phyloP scores from a whole-genome alignment of 2,888 invertebrate genomes.

The Lacanobia oleracea region DNA sequence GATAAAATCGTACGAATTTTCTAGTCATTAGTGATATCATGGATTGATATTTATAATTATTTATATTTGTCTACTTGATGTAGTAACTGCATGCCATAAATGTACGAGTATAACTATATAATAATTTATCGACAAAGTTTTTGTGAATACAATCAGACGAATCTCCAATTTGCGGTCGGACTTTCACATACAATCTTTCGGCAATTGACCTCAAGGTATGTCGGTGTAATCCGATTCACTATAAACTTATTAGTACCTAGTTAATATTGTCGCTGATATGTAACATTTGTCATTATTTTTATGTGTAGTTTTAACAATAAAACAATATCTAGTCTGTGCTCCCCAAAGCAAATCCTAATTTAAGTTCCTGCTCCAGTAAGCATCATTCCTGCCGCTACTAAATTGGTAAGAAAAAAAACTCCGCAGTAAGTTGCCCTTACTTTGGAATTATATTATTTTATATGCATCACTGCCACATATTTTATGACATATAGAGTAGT shows the following conservation, averaged over 20 bases:
- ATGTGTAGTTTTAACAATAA: background rate
- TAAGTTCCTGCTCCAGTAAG: background rate
- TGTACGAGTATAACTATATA: background rate
- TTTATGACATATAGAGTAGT: background rate
- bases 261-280: background rate
- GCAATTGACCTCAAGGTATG: too few relatives aligned
- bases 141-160: background rate
- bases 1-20: background rate
- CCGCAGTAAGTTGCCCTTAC: background rate
- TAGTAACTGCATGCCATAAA: background rate
- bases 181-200: too few relatives aligned
- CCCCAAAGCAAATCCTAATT: background rate
- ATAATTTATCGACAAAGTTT: background rate
- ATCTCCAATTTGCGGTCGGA: too few relatives aligned
- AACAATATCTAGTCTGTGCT: background rate
- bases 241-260: background rate
- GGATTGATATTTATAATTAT: background rate
- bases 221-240: background rate
- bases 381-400: background rate
- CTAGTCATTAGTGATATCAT: background rate
- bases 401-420: background rate
- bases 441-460: slow-evolving; percentile 6
- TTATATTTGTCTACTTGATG: background rate
- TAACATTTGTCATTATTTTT: background rate
- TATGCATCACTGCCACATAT: background rate